Evolutionary conservation across 2,888 invertebrate species (phyloP), one percentile per base, ranked within the genome.

Genomic region (Candidula unifasciata): DNA sequence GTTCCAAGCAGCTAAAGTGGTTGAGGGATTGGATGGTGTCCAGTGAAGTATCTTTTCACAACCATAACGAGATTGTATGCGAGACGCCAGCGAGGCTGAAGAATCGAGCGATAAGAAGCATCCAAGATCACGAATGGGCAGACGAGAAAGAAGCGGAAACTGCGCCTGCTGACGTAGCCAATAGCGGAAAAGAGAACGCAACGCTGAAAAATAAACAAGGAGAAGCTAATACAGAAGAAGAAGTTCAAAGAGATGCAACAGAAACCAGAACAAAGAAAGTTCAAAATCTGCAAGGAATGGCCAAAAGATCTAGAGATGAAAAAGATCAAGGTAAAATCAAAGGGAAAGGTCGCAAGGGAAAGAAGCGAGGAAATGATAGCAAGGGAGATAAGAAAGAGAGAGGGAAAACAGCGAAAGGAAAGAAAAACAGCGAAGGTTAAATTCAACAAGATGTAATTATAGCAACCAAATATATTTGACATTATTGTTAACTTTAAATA

Each of bases 21-120:
- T 86, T 94, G 84, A 89, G 90, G 37, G 89, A 91, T 54, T 96
- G 96, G 96, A 95, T 96, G 94, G 80, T 84, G 69, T 69, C 86
- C 16, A 94, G 94, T 86, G 93, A 94, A 52, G 94, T 94, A 57
- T 90, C 91, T 18, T 94, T 94, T 88, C 91, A 90, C 85, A 89
- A 89, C 57, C 89, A 90, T 69, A 91, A 92, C 57, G 87, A 93
- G 84, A 93, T 95, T 30, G 88, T 91, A 16, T 95, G 95, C 89
- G 93, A 93, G 35, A 89, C 87, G 6, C 94, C 94, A 5, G 84
- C 82, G 0, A 78, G 87, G 10, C 87, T 93, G 18, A 87, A 89
- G 52, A 92, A 93, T 8, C 89, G 89, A 69, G 88, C 90, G 30
- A 87, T 94, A 24, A 69, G 81, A 0, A 88, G 89, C 33, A 74